phyloP scores from a whole-genome alignment of 2,797 vertebrate genomes.

The Hippopotamyrus pictus region DNA sequence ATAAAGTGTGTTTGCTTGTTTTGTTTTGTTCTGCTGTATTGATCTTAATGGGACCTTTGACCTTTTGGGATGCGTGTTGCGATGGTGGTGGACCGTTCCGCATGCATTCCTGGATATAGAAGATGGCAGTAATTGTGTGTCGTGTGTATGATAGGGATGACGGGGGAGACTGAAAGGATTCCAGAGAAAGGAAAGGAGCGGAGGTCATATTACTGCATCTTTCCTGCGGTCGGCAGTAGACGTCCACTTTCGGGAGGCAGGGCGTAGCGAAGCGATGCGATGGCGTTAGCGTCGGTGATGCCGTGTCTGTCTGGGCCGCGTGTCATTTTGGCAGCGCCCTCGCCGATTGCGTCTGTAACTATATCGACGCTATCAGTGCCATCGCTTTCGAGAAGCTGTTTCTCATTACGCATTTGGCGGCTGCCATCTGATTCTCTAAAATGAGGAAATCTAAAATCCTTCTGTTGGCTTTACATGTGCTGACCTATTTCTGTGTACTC shows the following conservation, averaged over 20 bases:
- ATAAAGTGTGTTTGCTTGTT: background rate
- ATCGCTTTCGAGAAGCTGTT: background rate
- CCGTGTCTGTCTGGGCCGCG: too few species aligned
- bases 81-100: background rate
- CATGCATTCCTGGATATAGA: background rate
- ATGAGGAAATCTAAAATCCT: background rate
- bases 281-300: background rate
- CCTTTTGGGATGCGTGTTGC: background rate
- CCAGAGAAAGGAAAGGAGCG: background rate
- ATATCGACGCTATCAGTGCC: background rate
- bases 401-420: background rate
- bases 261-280: background rate
- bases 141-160: background rate
- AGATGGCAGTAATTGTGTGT: background rate
- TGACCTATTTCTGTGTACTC: background rate
- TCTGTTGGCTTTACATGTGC: background rate
- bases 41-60: slow-evolving; percentile 6
- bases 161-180: background rate
- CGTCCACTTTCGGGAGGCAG: background rate
- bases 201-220: background rate
- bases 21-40: background rate
- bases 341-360: background rate
- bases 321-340: background rate
- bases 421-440: background rate
- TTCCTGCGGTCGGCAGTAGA: slow-evolving; percentile 18